Base-by-base conservation (phyloP, 2,888 invertebrate species). In the Cryptocephalus moraei region DNA sequence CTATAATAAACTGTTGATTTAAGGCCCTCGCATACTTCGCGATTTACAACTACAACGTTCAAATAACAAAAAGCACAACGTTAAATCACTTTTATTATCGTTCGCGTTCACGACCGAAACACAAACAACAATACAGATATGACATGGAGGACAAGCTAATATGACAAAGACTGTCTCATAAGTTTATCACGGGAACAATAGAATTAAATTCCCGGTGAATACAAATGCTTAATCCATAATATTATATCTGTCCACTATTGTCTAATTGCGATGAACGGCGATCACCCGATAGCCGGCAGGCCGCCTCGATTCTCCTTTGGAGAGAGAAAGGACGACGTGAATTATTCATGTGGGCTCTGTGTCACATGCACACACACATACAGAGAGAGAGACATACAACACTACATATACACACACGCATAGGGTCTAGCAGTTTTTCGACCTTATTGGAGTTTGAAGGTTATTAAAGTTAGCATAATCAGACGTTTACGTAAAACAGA, bases 211-310 rank as follows among this genome's bases (percentile, higher is more conserved):
- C 61, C 61, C 56, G 57, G 58, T 56, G 64, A 63, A 65, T 65
- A 65, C 64, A 66, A 65, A 66, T 64, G 65, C 62, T 56, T 63
- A 62, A 65, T 64, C 64, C 66, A 65, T 65, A 65, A 65, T 63
- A 64, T 66, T 65, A 65, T 65, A 66, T 65, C 64, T 64, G 64
- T 65, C 65, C 53, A 59, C 66, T 64, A 64, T 65, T 66, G 65
- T 66, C 65, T 66, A 66, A 66, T 66, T 65, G 66, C 66, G 58
- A 64, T 63, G 62, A 62, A 64, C 63, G 64, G 60, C 62, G 62
- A 62, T 64, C 64, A 62, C 60, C 60, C 57, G 60, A 61, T 59
- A 47, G 49, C 34, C 22, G 22, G 22, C 22, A 22, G 22, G 22
- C 49, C 22, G 40, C 42, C 41, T 46, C 43, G 44, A 44, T 49